Evolutionary conservation across 2,797 vertebrate genomes (phyloP).

Genomic region (Coranthus polyacanthus): DNA sequence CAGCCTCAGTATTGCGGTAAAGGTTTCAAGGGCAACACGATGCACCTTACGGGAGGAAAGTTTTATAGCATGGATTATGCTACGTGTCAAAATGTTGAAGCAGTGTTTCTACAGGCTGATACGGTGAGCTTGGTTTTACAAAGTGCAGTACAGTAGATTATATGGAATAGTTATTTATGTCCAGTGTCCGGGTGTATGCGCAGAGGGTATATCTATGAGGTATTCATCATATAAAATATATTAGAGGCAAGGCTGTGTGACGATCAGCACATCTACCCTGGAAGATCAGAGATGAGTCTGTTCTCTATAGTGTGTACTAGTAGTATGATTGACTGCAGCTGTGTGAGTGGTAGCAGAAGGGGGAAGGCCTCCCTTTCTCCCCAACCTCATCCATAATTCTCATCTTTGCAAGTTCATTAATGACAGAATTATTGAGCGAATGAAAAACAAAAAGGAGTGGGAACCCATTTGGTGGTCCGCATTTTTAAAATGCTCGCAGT

Average conservation of each 20-base stretch:
- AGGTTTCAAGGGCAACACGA: constrained; percentile 23
- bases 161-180: constrained; percentile 15
- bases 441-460: constrained; percentile 30
- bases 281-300: constrained; percentile 25
- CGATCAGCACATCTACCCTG: constrained; percentile 16
- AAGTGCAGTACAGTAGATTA: constrained; percentile 2
- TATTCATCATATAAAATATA: constrained; percentile 48
- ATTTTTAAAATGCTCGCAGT: constrained; percentile 20
- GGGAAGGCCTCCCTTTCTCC: constrained; percentile 60
- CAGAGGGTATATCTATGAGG: constrained; percentile 30
- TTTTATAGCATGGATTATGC: constrained; percentile 14
- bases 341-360: constrained; percentile 8
- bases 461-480: constrained; percentile 25
- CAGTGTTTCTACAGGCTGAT: constrained; percentile 12
- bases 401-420: constrained; percentile 64
- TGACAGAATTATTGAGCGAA: constrained; percentile 53
- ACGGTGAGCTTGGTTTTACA: constrained; percentile 11
- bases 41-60: neutral
- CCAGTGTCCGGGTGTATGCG: constrained; percentile 30
- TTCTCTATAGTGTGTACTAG: constrained; percentile 2
- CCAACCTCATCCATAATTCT: constrained; percentile 67
- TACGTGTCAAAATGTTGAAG: constrained; percentile 23
- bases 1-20: neutral
- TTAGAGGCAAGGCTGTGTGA: constrained; percentile 43
- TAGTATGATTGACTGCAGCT: constrained; percentile 52